A percentile compares a stretch with the other conserved stretches of the same genome.
Evolutionary conservation across 2,113 vertebrate genomes (phyloP).

Genomic region (Ceyx margarethae): DNA sequence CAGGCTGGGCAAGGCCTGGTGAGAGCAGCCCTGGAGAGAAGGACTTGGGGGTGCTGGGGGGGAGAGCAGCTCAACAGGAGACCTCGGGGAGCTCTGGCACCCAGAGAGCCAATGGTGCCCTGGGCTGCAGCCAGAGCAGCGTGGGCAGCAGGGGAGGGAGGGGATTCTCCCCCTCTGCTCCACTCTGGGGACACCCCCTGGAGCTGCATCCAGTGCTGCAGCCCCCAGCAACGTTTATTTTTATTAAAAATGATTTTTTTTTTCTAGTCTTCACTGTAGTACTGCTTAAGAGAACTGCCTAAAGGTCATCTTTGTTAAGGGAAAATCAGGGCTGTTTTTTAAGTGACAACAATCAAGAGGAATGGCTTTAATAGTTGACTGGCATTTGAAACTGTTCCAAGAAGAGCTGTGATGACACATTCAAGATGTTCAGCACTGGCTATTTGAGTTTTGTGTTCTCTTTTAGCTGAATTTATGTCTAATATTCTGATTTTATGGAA

Average conservation of each 20-base stretch:
- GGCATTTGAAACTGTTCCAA: background rate
- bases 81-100: too few species aligned
- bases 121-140: too few species aligned
- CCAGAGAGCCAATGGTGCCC: too few species aligned
- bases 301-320: background rate
- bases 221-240: background rate
- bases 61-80: too few species aligned
- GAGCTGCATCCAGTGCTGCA: too few species aligned
- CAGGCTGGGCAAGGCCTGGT: too few species aligned
- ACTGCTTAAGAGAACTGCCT: background rate
- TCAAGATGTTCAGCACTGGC: background rate
- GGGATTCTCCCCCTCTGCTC: too few species aligned
- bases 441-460: background rate
- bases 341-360: background rate
- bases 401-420: background rate
- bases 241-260: background rate
- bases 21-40: too few species aligned
- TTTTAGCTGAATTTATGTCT: background rate
- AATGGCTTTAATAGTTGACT: background rate
- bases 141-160: too few species aligned
- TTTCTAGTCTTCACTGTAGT: background rate
- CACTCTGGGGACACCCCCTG: too few species aligned
- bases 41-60: too few species aligned
- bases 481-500: background rate
- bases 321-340: background rate